A percentile compares a stretch with the other conserved stretches of the same genome.
Conservation (phyloP, 2,797 vertebrate genomes). For the Simalia tracyae region DNA sequence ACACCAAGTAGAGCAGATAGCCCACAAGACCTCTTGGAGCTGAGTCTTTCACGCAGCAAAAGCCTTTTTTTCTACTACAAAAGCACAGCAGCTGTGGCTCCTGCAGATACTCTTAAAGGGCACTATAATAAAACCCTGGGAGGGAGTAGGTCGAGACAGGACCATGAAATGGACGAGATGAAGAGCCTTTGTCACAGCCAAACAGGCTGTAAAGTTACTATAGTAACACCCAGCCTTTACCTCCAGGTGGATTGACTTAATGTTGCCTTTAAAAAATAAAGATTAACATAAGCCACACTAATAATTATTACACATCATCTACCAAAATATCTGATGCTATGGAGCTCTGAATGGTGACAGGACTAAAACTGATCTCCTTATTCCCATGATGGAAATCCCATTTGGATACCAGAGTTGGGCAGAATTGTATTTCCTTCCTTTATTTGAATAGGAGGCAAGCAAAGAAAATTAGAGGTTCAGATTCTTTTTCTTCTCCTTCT, state of each 20-base stretch:
- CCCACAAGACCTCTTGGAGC: constrained; percentile 72
- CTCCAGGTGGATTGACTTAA: constrained; percentile 85
- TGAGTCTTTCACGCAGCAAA: constrained; percentile 76
- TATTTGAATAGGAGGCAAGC: neutral
- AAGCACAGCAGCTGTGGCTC: constrained; percentile 81
- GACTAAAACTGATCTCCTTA: constrained; percentile 8
- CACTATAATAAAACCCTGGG: constrained; percentile 82
- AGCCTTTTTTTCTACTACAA: constrained; percentile 75
- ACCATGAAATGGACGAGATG: constrained; percentile 84
- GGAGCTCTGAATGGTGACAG: constrained; percentile 34
- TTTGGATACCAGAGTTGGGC: constrained; percentile 18
- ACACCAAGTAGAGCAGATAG: constrained; percentile 78
- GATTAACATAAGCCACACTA: constrained; percentile 77
- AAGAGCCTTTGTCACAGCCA: constrained; percentile 86
- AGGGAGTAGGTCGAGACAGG: constrained; percentile 79
- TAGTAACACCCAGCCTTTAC: constrained; percentile 86
- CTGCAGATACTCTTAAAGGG: constrained; percentile 80
- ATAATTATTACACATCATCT: constrained; percentile 69
- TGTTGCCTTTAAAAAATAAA: constrained; percentile 75
- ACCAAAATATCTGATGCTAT: constrained; percentile 69
- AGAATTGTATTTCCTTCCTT: neutral
- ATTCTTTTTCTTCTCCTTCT: neutral
- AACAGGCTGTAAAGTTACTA: constrained; percentile 88
- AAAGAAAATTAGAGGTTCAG: neutral
- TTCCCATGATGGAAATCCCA: constrained; percentile 28